These are phyloP conservation scores for Chrysolina americana DNA, from an alignment of 2,888 invertebrate species.

Conservation along the genomic window DNA sequence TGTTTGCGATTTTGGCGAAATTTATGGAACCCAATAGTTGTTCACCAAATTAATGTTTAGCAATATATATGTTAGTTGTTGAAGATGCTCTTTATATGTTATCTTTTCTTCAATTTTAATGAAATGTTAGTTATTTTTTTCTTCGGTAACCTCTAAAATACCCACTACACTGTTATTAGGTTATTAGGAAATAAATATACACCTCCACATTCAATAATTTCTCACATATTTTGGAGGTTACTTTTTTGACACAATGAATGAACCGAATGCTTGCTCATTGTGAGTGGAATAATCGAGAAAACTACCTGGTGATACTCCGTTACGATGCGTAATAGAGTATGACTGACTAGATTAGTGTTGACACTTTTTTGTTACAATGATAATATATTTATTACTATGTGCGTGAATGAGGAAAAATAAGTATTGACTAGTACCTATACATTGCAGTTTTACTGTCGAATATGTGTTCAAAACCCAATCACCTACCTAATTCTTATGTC, in stretches of 20 bases:
- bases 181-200: slow-evolving; percentile 35
- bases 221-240: slow-evolving; percentile 44
- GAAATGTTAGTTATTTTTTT: slow-evolving; percentile 46
- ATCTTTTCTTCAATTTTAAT: slow-evolving; percentile 53
- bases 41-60: slow-evolving; percentile 63
- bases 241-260: slow-evolving; percentile 23
- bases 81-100: slow-evolving; percentile 59
- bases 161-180: slow-evolving; percentile 35
- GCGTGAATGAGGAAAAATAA: slow-evolving; percentile 55
- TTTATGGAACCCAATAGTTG: slow-evolving; percentile 54
- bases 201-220: slow-evolving; percentile 40
- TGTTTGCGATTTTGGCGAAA: slow-evolving; percentile 6
- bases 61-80: slow-evolving; percentile 66
- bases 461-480: slow-evolving; percentile 71
- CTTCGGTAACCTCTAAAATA: slow-evolving; percentile 38
- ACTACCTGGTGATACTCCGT: slow-evolving; percentile 58
- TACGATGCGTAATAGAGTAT: slow-evolving; percentile 66
- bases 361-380: slow-evolving; percentile 2
- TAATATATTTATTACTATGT: slow-evolving; percentile 17
- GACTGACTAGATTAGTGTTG: slow-evolving; percentile 41
- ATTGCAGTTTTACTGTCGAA: slow-evolving; percentile 68
- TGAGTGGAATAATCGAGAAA: slow-evolving; percentile 17
- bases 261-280: slow-evolving; percentile 12
- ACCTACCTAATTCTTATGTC: slow-evolving; percentile 69
- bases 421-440: slow-evolving; percentile 68